phyloP scores from a whole-genome alignment of 2,888 invertebrate species.

The Habrosyne pyritoides region DNA sequence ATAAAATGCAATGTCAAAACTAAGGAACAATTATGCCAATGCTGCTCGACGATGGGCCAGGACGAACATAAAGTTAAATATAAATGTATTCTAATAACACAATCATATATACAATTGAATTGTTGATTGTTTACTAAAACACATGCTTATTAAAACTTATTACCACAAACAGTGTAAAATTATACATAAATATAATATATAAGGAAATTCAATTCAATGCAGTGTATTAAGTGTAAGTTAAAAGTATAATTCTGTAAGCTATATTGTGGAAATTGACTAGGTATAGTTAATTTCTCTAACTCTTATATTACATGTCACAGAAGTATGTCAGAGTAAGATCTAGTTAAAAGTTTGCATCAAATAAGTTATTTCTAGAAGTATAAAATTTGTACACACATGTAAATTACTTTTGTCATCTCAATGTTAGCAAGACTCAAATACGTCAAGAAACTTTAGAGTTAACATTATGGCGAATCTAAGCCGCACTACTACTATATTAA shows the following conservation, averaged over 20 bases:
- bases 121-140: not conserved
- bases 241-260: not conserved
- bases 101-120: not conserved
- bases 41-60: no score
- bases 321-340: no score
- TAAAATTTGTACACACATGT: not conserved
- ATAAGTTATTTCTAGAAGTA: not conserved
- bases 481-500: no score
- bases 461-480: no score
- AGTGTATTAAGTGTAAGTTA: not conserved
- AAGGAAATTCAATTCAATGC: not conserved
- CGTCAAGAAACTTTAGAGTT: no score
- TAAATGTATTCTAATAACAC: not conserved
- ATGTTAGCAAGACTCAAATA: no score
- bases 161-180: not conserved
- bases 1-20: no score
- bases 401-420: conserved; percentile 13
- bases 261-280: not conserved
- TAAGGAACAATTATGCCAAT: no score
- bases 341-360: not conserved
- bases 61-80: not conserved
- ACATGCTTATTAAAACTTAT: conserved; percentile 1
- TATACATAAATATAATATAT: not conserved
- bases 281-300: not conserved
- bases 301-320: not conserved